Base-by-base conservation (phyloP, 2,888 invertebrate genomes). In the Idaea straminata region DNA sequence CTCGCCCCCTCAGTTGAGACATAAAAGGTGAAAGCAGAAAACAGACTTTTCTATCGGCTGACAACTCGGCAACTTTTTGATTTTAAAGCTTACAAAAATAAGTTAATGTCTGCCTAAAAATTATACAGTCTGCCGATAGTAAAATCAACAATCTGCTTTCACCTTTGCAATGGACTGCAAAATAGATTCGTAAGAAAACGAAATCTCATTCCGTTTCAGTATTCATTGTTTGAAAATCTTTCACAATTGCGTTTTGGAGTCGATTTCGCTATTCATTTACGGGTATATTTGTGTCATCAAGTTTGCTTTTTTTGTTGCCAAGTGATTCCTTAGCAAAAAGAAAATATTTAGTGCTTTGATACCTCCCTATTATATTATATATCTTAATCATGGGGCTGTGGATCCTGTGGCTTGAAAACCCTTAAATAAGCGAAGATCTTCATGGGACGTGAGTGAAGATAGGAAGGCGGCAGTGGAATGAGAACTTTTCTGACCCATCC, bases 191-290 rank as follows among this genome's bases (percentile, higher is more conserved):
- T 86, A 88, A 86, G 89, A 87, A 89, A 87, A 86, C 86, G 81
- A 83, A 85, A 88, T 88, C 84, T 85, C 84, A 86, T 88, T 89
- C 80, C 84, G 77, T 77, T 77, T 78, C 77, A 74, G 75, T 78
- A 80, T 75, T 83, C 85, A 83, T 88, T 88, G 89, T 88, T 88
- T 87, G 87, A 82, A 79, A 84, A 80, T 79, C 82, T 82, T 78
- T 82, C 84, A 82, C 85, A 85, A 88, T 86, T 85, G 86, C 83
- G 86, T 85, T 88, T 84, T 83, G 79, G 84, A 86, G 87, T 84
- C 82, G 78, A 79, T 82, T 81, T 83, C 82, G 73, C 75, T 74
- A 74, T 77, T 74, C 72, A 79, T 81, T 79, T 80, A 82, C 81
- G 77, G 69, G 74, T 69, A 70, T 72, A 66, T 70, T 66, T 69